Evolutionary conservation across 2,797 vertebrate genomes (phyloP), one percentile per base, ranked within the genome.

Genomic region (Brotula barbata): DNA sequence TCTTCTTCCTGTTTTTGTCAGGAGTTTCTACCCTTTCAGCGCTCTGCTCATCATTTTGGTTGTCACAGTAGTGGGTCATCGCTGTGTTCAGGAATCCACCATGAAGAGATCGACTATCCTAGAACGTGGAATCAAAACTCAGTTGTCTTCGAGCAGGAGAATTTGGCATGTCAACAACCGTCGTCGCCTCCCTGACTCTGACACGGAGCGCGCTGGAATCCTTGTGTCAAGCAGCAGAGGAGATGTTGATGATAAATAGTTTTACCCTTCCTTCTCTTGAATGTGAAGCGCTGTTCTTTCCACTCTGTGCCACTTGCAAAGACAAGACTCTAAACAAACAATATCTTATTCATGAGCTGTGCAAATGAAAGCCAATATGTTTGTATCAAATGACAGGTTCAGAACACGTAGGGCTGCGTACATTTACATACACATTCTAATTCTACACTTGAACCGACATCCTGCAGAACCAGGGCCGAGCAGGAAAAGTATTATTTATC

Each of bases 331-430:
- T 15, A 57, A 78, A 82, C 48, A 68, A 62, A 43, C 73, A 66
- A 85, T 88, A 82, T 81, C 64, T 89, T 87, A 89, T 89, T 88
- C 84, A 89, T 89, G 84, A 89, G 82, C 15, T 41, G 74, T 62
- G 50, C 75, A 59, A 61, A 61, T 71, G 83, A 82, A 80, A 88
- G 71, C 51, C 34, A 51, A 80, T 83, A 80, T 60, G 68, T 80
- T 64, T 58, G 73, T 72, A 80, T 88, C 80, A 55, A 58, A 73
- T 88, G 69, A 69, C 84, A 64, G 67, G 69, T 65, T 64, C 16
- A 62, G 54, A 82, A 68, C 19, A 73, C 47, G 58, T 23, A 34
- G 21, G 63, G 47, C 62, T 62, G 16, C 49, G 31, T 46, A 61
- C 68, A 68, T 73, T 65, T 68, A 70, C 44, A 64, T 66, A 22